A percentile compares a stretch with the other conserved stretches of the same genome.
These are phyloP conservation scores for Mongoloraphidia duomilia DNA, from an alignment of 2,888 invertebrate species.

Conservation along the genomic window DNA sequence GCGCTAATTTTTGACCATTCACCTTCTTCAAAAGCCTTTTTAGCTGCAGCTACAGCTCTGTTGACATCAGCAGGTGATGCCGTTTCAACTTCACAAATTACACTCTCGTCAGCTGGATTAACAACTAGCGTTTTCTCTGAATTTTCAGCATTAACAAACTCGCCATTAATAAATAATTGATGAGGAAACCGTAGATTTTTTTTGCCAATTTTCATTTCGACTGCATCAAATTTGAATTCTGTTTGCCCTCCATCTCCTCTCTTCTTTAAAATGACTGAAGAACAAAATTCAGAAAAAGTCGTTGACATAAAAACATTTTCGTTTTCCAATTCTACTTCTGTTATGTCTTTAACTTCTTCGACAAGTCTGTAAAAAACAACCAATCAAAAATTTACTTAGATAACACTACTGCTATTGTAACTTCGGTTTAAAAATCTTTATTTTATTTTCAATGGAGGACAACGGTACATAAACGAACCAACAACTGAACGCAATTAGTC, in stretches of 20 bases:
- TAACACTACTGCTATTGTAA: too few relatives aligned
- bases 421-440: too few relatives aligned
- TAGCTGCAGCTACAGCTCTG: conserved; percentile 74
- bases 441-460: too few relatives aligned
- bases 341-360: conserved; percentile 79
- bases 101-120: conserved; percentile 75
- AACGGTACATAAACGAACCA: too few relatives aligned
- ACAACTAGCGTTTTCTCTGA: conserved; percentile 49
- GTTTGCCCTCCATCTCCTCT: conserved; percentile 36
- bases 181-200: conserved; percentile 73
- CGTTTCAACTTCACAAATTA: conserved; percentile 55
- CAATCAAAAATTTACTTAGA: too few relatives aligned
- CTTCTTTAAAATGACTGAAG: conserved; percentile 46
- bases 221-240: conserved; percentile 55
- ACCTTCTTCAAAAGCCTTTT: conserved; percentile 73
- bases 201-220: conserved; percentile 67
- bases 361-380: conserved; percentile 44
- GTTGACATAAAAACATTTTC: conserved; percentile 91
- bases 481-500: too few relatives aligned
- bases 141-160: conserved; percentile 66
- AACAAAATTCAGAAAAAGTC: conserved; percentile 67
- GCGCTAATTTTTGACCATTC: conserved; percentile 93
- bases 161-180: conserved; percentile 83
- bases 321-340: conserved; percentile 64
- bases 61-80: conserved; percentile 73